These are phyloP conservation scores for Dryomyza anilis DNA, from an alignment of 2,888 invertebrate genomes.

Conservation along the genomic window DNA sequence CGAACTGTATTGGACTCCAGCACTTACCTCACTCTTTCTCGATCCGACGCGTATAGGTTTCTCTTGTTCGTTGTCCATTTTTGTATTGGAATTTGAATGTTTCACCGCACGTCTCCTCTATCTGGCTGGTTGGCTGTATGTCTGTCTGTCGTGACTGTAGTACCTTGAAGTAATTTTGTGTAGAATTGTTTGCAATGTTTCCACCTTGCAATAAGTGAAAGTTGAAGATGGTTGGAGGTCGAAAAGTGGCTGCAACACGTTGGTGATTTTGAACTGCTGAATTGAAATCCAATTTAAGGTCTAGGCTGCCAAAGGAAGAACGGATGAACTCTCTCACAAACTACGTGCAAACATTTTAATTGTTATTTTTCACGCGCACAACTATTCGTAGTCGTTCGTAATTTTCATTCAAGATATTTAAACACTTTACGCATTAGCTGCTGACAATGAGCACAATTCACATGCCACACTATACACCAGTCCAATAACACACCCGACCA, in stretches of 20 bases:
- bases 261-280: neutral
- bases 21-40: constrained; percentile 79
- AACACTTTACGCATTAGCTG: neutral
- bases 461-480: neutral
- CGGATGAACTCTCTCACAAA: neutral
- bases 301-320: neutral
- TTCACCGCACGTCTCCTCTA: neutral
- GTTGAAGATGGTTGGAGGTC: constrained; percentile 4
- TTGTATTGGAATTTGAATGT: constrained; percentile 16
- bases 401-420: constrained; percentile 8
- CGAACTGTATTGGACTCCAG: neutral
- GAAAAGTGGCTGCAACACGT: neutral
- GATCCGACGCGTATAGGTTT: constrained; percentile 78
- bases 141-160: too few relatives aligned
- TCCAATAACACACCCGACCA: neutral
- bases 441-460: neutral
- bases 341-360: neutral
- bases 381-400: neutral
- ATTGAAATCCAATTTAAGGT: neutral
- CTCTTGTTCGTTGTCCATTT: constrained; percentile 38
- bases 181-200: neutral
- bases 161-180: neutral
- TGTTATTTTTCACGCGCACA: neutral
- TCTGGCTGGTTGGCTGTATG: neutral
- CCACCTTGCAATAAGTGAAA: constrained; percentile 10